Conservation (phyloP, 2,113 vertebrate species). For the Prunella fulvescens region DNA sequence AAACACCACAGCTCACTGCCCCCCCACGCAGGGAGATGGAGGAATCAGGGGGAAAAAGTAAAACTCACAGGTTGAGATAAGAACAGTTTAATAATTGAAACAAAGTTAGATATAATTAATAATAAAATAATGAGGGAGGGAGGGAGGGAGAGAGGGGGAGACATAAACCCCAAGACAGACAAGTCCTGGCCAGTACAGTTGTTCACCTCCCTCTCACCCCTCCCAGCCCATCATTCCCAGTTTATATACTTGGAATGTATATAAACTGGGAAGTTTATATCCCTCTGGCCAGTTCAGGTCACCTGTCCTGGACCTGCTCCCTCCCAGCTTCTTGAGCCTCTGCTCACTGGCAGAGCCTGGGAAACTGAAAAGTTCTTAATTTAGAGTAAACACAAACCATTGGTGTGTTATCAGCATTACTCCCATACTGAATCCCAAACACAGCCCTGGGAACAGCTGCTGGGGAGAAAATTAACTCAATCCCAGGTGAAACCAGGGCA, state of each 20-base stretch:
- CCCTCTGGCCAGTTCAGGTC: neutral
- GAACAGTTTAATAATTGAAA: neutral
- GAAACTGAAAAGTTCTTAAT: neutral
- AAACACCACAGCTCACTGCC: neutral
- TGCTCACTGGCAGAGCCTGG: neutral
- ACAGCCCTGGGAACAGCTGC: neutral
- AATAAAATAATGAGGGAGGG: neutral
- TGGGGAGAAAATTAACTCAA: neutral
- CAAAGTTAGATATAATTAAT: no score
- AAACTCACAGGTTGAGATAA: neutral
- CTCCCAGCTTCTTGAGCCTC: neutral
- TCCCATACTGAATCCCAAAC: neutral
- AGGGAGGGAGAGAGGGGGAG: no score
- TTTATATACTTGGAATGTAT: neutral
- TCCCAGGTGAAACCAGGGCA: neutral
- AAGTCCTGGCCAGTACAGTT: neutral
- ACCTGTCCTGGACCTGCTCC: neutral
- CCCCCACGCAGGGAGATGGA: no score
- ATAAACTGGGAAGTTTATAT: no score
- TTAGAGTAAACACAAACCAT: neutral
- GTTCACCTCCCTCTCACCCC: neutral
- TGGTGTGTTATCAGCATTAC: neutral
- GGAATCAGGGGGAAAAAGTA: neutral
- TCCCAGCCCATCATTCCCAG: neutral
- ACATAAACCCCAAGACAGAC: neutral